Evolutionary conservation across 2,113 vertebrate species (phyloP).

Genomic region (Pardalotus punctatus): DNA sequence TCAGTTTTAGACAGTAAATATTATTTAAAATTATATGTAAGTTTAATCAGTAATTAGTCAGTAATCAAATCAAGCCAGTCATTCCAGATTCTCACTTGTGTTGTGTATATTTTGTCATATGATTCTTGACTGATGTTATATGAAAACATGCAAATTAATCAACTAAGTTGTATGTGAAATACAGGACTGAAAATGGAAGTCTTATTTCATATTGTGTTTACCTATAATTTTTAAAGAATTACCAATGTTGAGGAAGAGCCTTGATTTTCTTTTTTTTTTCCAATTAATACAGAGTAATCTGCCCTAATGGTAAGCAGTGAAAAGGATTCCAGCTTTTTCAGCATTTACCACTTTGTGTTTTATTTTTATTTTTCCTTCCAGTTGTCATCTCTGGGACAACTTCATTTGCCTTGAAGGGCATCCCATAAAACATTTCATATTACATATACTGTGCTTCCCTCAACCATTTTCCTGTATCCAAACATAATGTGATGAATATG

Average conservation of each 20-base stretch:
- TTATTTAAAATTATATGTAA: not conserved
- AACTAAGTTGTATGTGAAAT: not conserved
- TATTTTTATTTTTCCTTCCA: not conserved
- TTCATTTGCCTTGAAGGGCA: not conserved
- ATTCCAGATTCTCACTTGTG: not conserved
- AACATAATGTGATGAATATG: not conserved
- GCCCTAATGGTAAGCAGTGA: not conserved
- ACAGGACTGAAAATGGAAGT: not conserved
- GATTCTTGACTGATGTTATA: not conserved
- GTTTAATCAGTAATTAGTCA: not conserved
- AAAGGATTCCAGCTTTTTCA: not conserved
- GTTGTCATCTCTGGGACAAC: not conserved
- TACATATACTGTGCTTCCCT: not conserved
- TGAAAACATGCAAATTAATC: not conserved
- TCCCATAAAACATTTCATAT: not conserved
- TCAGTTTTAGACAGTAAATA: not conserved
- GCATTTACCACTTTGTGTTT: not conserved
- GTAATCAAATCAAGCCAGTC: not conserved
- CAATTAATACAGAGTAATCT: not conserved
- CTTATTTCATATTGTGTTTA: not conserved
- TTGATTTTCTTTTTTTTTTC: not conserved
- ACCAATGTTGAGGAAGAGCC: not conserved
- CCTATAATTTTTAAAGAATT: not conserved
- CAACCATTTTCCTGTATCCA: not conserved
- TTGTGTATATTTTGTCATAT: not conserved